These are phyloP conservation scores for Cephus rjabovi DNA, from an alignment of 2,888 invertebrate genomes.

Conservation along the genomic window DNA sequence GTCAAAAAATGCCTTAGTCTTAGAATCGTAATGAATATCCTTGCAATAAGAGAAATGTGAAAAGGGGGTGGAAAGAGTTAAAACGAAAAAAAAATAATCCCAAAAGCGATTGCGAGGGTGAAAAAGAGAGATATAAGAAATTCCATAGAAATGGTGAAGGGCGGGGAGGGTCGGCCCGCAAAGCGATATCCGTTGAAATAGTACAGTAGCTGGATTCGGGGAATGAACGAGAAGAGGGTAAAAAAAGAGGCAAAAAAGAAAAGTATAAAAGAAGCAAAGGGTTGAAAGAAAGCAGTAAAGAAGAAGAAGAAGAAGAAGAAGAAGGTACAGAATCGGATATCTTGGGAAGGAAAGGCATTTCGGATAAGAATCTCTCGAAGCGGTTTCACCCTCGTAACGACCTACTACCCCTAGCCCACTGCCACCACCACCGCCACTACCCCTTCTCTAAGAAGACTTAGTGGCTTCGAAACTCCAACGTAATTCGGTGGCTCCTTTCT, in stretches of 20 bases:
- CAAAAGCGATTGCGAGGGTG: background rate
- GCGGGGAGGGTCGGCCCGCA: background rate
- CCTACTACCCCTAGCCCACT: background rate
- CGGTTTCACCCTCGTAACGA: background rate
- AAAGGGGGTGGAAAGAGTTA: background rate
- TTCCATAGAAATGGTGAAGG: background rate
- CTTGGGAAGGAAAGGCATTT: background rate
- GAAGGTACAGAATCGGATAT: background rate
- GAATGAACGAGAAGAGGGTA: background rate
- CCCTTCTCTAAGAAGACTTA: slow-evolving; percentile 2
- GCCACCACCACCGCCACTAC: background rate
- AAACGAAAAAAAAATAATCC: background rate
- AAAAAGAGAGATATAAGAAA: background rate
- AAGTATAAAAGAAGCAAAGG: background rate
- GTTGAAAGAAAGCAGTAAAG: background rate
- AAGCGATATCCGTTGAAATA: slow-evolving; percentile 14
- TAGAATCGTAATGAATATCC: slow-evolving; percentile 12
- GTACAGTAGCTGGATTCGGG: background rate
- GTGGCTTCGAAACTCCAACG: background rate
- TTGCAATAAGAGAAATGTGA: background rate
- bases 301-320: background rate
- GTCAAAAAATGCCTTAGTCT: slow-evolving; percentile 1
- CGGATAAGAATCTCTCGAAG: slow-evolving; percentile 5
- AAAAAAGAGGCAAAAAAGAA: background rate
- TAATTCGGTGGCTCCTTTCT: slow-evolving; percentile 8